phyloP scores from a whole-genome alignment of 2,888 invertebrate genomes.

The Tillus elongatus region DNA sequence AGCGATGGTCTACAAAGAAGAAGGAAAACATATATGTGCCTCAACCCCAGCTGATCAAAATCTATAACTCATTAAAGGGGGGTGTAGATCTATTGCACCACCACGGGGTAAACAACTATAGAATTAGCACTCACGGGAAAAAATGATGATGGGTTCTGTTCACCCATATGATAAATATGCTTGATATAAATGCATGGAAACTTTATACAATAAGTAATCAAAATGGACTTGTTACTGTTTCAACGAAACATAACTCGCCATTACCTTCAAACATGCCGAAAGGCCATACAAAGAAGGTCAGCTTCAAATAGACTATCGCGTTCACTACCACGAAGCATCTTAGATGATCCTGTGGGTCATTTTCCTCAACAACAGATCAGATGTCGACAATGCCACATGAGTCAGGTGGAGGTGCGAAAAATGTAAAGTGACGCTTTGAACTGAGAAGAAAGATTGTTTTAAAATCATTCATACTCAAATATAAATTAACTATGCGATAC shows the following conservation, averaged over 20 bases:
- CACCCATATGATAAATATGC: too few relatives aligned
- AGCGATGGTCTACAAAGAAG: slow-evolving; percentile 6
- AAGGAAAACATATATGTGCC: slow-evolving; percentile 5
- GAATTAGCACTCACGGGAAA: too few relatives aligned
- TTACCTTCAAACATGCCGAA: too few relatives aligned
- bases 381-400: slow-evolving; percentile 4
- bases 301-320: too few relatives aligned
- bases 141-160: too few relatives aligned
- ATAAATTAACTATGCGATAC: not conserved
- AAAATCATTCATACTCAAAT: not conserved
- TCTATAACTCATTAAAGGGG: slow-evolving; percentile 17
- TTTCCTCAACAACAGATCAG: slow-evolving; percentile 6
- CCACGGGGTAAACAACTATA: slow-evolving; percentile 16
- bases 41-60: slow-evolving; percentile 12
- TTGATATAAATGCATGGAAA: slow-evolving; percentile 12
- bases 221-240: too few relatives aligned
- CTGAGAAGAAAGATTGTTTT: too few relatives aligned
- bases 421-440: slow-evolving; percentile 6
- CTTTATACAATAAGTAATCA: too few relatives aligned
- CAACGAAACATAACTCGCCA: too few relatives aligned
- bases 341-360: too few relatives aligned
- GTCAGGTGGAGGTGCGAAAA: slow-evolving; percentile 7
- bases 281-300: too few relatives aligned
- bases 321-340: too few relatives aligned
- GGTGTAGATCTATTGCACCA: slow-evolving; percentile 17